Conservation (phyloP, 2,113 vertebrate genomes). For the Burhinus oedicnemus region DNA sequence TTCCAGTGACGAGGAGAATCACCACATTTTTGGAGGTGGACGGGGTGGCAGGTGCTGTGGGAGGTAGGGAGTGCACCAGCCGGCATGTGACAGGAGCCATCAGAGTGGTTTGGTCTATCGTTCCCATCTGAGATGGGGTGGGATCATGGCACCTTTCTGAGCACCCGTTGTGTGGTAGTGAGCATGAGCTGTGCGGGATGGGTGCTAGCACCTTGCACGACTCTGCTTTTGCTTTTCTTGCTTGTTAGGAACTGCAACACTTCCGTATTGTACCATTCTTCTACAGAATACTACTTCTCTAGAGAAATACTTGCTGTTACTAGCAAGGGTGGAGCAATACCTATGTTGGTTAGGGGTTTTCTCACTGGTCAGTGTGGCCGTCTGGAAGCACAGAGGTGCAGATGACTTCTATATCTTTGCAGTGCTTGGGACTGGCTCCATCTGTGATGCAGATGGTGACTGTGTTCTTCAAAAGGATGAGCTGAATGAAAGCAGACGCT, state of each 20-base stretch:
- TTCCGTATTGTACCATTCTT: accelerated
- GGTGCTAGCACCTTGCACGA: neutral
- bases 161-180: neutral
- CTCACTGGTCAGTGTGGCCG: neutral
- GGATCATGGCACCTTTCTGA: neutral
- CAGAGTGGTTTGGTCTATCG: neutral
- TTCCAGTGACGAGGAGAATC: accelerated
- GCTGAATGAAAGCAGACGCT: neutral
- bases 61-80: neutral
- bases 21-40: neutral
- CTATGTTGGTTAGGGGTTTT: neutral
- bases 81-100: accelerated
- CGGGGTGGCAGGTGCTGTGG: accelerated
- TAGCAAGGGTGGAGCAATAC: neutral
- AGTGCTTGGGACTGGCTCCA: neutral
- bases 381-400: neutral
- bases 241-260: neutral
- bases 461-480: neutral
- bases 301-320: neutral
- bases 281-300: neutral
- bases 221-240: neutral
- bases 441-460: neutral
- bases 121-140: neutral
- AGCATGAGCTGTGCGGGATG: neutral
- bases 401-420: neutral